Evolutionary conservation across 2,797 vertebrate genomes (phyloP).

Genomic region (Eremophila alpestris): DNA sequence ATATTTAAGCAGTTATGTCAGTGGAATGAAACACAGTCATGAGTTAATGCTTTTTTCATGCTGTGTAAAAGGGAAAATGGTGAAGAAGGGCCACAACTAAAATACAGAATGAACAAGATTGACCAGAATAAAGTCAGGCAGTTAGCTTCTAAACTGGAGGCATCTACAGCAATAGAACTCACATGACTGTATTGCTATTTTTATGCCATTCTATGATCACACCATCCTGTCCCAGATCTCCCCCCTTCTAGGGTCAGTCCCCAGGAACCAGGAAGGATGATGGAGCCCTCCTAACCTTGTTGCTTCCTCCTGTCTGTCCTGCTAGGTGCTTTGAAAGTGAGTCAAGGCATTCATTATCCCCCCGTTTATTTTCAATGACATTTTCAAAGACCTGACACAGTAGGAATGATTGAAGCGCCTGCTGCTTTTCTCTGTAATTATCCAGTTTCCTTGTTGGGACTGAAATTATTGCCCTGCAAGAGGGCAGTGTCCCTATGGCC

Average conservation of each 20-base stretch:
- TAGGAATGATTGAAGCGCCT: neutral
- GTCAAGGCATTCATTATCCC: slow-evolving; percentile 29
- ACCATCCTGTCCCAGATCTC: neutral
- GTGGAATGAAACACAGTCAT: slow-evolving; percentile 29
- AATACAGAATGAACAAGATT: slow-evolving; percentile 31
- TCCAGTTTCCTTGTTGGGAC: slow-evolving; percentile 12
- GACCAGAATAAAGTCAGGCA: neutral
- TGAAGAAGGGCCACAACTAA: slow-evolving; percentile 41
- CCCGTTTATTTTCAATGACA: slow-evolving; percentile 11
- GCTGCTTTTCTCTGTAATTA: slow-evolving; percentile 52
- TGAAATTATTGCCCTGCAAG: slow-evolving; percentile 23
- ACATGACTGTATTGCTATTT: neutral
- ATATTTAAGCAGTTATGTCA: slow-evolving; percentile 24
- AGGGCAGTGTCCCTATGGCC: neutral
- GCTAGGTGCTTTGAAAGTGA: slow-evolving; percentile 21
- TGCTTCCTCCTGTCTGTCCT: slow-evolving; percentile 10
- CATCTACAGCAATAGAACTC: neutral
- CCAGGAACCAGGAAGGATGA: slow-evolving; percentile 34
- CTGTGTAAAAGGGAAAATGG: slow-evolving; percentile 43
- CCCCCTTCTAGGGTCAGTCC: neutral
- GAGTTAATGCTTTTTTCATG: slow-evolving; percentile 43
- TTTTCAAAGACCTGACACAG: slow-evolving; percentile 39
- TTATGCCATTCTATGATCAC: neutral
- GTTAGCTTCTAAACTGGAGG: neutral
- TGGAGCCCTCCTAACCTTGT: neutral